Conservation (phyloP, 1,140 invertebrate species). For the Calycopis cecrops region DNA sequence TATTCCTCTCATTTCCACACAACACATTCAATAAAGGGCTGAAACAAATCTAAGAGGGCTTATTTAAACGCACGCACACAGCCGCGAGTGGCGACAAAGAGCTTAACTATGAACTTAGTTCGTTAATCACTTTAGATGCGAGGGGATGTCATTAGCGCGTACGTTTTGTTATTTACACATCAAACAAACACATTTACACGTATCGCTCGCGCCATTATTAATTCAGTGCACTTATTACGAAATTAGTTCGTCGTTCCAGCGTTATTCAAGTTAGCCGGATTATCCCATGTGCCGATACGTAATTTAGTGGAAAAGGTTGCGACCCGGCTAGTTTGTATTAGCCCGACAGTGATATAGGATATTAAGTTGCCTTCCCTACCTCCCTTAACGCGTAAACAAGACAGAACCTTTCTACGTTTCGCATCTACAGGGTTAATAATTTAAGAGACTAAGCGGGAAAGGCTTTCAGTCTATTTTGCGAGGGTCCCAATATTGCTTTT, state of each 20-base stretch:
- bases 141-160: slow-evolving; percentile 20
- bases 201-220: slow-evolving; percentile 29
- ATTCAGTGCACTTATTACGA: slow-evolving; percentile 48
- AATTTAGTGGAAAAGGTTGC: slow-evolving; percentile 72
- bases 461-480: slow-evolving; percentile 49
- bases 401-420: slow-evolving; percentile 68
- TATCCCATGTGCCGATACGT: slow-evolving; percentile 69
- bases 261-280: slow-evolving; percentile 65
- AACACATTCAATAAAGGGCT: slow-evolving; percentile 5
- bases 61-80: slow-evolving; percentile 5
- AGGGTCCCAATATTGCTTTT: slow-evolving; percentile 13
- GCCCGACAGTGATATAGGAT: slow-evolving; percentile 70
- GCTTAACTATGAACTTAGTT: slow-evolving; percentile 8
- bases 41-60: slow-evolving; percentile 4
- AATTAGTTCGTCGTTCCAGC: slow-evolving; percentile 46
- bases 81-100: slow-evolving; percentile 1
- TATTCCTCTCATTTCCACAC: neutral
- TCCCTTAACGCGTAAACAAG: slow-evolving; percentile 72
- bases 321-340: slow-evolving; percentile 67
- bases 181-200: slow-evolving; percentile 23
- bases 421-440: slow-evolving; percentile 67
- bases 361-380: slow-evolving; percentile 68
- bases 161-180: slow-evolving; percentile 25
- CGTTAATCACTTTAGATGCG: slow-evolving; percentile 10
- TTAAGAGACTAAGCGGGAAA: slow-evolving; percentile 64